phyloP scores from a whole-genome alignment of 2,797 vertebrate genomes.

The Erethizon dorsatum region DNA sequence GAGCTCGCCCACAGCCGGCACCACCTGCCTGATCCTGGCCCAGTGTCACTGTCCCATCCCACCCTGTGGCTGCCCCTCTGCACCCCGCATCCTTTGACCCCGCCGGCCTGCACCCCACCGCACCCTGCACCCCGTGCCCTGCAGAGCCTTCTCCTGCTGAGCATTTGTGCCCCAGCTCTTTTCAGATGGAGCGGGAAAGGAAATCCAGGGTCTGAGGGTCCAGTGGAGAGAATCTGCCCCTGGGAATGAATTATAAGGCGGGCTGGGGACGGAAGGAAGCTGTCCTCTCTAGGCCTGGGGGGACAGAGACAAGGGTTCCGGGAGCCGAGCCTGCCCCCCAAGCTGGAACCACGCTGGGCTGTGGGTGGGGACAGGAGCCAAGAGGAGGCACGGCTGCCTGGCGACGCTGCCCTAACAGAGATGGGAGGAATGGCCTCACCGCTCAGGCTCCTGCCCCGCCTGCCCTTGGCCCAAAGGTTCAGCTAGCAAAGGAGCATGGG shows the following conservation, averaged over 20 bases:
- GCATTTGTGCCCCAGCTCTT: background rate
- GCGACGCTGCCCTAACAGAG: background rate
- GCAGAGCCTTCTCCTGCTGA: background rate
- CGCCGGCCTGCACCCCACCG: accelerated
- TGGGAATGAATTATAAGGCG: background rate
- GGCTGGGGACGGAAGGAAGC: background rate
- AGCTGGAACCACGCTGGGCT: background rate
- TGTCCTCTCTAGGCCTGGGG: background rate
- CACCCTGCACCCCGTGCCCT: background rate
- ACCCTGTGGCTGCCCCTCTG: background rate
- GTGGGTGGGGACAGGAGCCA: background rate
- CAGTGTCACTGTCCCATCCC: too few relatives aligned
- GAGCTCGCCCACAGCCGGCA: too few relatives aligned
- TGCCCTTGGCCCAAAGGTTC: background rate
- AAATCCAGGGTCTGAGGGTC: background rate
- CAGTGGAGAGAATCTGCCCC: background rate
- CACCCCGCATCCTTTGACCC: too few relatives aligned
- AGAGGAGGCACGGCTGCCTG: background rate
- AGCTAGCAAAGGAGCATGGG: conserved; percentile 32
- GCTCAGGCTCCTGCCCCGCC: background rate
- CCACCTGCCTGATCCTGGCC: too few relatives aligned
- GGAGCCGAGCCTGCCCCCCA: background rate
- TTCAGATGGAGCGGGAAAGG: background rate
- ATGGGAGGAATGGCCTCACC: background rate
- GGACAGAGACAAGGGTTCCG: background rate